These are phyloP conservation scores for Spilosoma lubricipeda DNA, from an alignment of 2,888 invertebrate species.

Conservation along the genomic window DNA sequence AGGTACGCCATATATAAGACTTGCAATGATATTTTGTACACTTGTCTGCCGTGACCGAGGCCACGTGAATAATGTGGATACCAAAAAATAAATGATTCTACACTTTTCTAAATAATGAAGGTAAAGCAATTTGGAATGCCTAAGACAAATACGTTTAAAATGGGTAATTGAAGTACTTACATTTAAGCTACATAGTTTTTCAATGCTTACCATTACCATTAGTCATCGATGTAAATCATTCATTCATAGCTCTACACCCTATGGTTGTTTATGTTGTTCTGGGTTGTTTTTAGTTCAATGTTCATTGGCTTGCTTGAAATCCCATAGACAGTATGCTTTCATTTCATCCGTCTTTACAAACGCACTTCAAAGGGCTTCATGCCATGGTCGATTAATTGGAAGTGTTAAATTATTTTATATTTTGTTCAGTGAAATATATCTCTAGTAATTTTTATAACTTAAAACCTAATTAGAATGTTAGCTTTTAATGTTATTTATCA, in stretches of 20 bases:
- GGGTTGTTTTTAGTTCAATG: conserved; percentile 29
- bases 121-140: neutral
- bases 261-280: conserved; percentile 31
- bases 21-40: too few relatives aligned
- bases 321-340: conserved; percentile 34
- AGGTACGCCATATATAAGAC: too few relatives aligned
- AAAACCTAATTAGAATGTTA: conserved; percentile 67
- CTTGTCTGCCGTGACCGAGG: too few relatives aligned
- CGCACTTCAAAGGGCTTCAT: conserved; percentile 54
- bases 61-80: too few relatives aligned
- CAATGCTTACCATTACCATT: conserved; percentile 23
- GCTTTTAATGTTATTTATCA: conserved; percentile 49
- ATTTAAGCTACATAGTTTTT: neutral
- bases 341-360: conserved; percentile 45
- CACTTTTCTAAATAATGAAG: too few relatives aligned
- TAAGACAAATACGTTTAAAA: neutral
- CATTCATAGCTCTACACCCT: conserved; percentile 26
- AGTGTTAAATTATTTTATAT: conserved; percentile 65
- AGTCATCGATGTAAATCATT: conserved; percentile 9
- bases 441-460: conserved; percentile 62
- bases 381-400: conserved; percentile 67
- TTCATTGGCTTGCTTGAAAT: conserved; percentile 39
- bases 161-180: neutral
- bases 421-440: conserved; percentile 53
- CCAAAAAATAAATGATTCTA: too few relatives aligned